Percentiles rank a stretch among this genome's conserved stretches.
Evolutionary conservation across 2,113 vertebrate species (phyloP).

Genomic region (Australoheros scitulus): DNA sequence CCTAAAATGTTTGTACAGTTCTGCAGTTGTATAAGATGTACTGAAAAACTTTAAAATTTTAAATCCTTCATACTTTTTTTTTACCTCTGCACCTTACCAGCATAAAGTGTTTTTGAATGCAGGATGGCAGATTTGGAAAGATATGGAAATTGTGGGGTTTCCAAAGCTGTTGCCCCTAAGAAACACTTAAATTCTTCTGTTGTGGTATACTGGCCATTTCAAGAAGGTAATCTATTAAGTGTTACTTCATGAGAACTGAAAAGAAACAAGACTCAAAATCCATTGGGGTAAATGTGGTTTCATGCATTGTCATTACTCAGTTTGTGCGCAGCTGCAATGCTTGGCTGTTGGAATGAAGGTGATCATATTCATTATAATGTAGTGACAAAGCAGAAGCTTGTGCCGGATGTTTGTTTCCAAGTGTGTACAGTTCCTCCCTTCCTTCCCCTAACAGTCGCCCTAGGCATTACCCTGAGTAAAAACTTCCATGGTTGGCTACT

Average conservation of each 20-base stretch:
- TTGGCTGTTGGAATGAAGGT: not conserved
- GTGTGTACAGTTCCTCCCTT: slow-evolving; percentile 46
- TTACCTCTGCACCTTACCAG: not conserved
- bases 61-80: not conserved
- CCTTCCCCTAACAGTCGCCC: slow-evolving; percentile 49
- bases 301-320: not conserved
- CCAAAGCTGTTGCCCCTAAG: not conserved
- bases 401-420: slow-evolving; percentile 41
- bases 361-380: slow-evolving; percentile 1
- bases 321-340: not conserved
- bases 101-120: not conserved
- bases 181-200: not conserved
- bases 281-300: not conserved
- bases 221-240: not conserved
- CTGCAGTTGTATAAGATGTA: not conserved
- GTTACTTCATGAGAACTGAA: not conserved
- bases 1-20: not conserved
- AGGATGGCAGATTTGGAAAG: not conserved
- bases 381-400: slow-evolving; percentile 24
- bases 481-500: slow-evolving; percentile 20
- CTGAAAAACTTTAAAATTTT: not conserved
- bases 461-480: slow-evolving; percentile 27
- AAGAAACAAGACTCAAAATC: not conserved
- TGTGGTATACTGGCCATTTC: not conserved
- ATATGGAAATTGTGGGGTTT: not conserved